Percentiles rank a stretch among this genome's conserved stretches.
Conservation (phyloP, 1,140 invertebrate genomes). For the Centruroides vittatus region DNA sequence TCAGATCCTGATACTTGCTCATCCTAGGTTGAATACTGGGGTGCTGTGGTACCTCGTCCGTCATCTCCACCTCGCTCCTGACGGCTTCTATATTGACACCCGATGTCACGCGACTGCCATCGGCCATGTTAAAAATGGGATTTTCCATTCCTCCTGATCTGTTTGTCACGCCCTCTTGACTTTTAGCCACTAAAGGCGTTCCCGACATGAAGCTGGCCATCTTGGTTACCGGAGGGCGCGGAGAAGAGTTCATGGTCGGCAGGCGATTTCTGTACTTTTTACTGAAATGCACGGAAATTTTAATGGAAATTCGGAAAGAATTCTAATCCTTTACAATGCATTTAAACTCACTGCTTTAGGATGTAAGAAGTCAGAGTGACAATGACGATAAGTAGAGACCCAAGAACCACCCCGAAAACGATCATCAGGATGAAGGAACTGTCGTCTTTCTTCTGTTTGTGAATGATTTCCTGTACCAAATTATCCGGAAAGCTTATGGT, state of each 20-base stretch:
- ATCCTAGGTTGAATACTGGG: constrained; percentile 3
- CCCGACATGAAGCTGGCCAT: constrained; percentile 18
- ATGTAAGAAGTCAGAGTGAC: constrained; percentile 55
- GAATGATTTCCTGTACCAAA: constrained; percentile 4
- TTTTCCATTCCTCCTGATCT: constrained; percentile 16
- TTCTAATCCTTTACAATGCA: no score
- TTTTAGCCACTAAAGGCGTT: constrained; percentile 5
- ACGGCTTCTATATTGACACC: constrained; percentile 5
- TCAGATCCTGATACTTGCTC: constrained; percentile 16
- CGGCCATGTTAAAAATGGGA: constrained; percentile 19
- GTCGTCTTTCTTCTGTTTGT: constrained; percentile 8
- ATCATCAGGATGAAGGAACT: constrained; percentile 42
- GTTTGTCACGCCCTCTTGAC: neutral
- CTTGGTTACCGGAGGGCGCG: constrained; percentile 19
- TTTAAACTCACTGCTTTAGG: constrained; percentile 39
- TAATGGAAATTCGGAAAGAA: no score
- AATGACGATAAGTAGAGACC: constrained; percentile 54
- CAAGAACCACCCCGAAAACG: constrained; percentile 53
- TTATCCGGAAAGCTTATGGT: constrained; percentile 47
- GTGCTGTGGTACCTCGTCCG: constrained; percentile 1
- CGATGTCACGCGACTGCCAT: neutral
- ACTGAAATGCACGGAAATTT: constrained; percentile 9
- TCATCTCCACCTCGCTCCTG: neutral
- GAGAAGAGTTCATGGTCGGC: constrained; percentile 13
- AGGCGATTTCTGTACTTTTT: constrained; percentile 23